Percentiles rank a stretch among this genome's conserved stretches.
These are phyloP conservation scores for Zosterops hypoxanthus DNA, from an alignment of 2,113 vertebrate species.

Conservation along the genomic window DNA sequence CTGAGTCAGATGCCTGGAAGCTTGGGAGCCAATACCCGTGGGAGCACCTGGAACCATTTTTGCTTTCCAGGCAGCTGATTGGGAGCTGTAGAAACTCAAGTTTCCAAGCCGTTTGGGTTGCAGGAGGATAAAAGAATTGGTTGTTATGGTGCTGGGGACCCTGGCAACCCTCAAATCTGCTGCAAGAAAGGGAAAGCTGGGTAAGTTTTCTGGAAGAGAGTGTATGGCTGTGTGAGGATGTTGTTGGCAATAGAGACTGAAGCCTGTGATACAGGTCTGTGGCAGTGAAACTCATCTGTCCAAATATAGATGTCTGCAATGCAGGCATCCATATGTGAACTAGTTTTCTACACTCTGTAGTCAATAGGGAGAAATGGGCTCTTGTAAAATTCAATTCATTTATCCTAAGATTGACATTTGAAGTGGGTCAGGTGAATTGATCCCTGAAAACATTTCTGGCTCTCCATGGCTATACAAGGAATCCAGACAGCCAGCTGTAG, in stretches of 20 bases:
- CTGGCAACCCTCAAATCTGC: slow-evolving; percentile 11
- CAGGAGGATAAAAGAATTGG: background rate
- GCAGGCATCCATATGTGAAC: slow-evolving; percentile 39
- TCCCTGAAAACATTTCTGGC: background rate
- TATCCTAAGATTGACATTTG: background rate
- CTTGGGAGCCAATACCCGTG: background rate
- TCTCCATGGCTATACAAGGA: background rate
- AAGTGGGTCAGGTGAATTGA: background rate
- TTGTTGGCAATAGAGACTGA: background rate
- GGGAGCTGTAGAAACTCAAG: background rate
- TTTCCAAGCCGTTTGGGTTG: slow-evolving; percentile 22
- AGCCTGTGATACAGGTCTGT: slow-evolving; percentile 35
- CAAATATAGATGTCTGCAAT: slow-evolving; percentile 69
- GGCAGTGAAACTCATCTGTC: slow-evolving; percentile 35
- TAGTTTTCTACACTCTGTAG: slow-evolving; percentile 6
- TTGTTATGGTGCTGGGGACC: slow-evolving; percentile 19
- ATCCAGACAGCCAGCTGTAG: background rate
- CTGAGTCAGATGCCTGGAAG: background rate
- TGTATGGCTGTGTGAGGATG: background rate
- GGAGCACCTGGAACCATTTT: background rate
- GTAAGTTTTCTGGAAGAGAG: background rate
- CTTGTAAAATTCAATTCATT: slow-evolving; percentile 13
- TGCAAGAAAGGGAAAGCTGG: background rate
- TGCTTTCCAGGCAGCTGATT: background rate
- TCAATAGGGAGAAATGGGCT: slow-evolving; percentile 5